phyloP scores from a whole-genome alignment of 2,113 vertebrate species.

The Tragelaphus imberbis region DNA sequence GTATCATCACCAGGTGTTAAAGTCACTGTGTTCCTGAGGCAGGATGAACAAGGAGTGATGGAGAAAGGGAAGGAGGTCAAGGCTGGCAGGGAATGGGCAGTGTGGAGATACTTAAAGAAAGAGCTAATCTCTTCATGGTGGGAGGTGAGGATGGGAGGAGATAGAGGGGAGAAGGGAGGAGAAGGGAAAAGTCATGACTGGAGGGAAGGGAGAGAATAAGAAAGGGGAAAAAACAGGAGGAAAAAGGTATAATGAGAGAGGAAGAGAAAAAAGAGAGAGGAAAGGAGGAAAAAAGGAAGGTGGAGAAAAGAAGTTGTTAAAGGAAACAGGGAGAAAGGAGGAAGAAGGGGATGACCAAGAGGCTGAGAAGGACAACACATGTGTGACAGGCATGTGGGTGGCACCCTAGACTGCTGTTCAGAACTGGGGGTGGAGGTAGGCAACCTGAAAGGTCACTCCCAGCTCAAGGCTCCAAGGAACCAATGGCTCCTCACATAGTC shows the following conservation, averaged over 20 bases:
- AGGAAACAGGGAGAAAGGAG: neutral
- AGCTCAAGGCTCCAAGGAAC: neutral
- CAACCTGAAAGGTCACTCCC: neutral
- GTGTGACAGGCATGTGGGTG: neutral
- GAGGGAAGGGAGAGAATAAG: neutral
- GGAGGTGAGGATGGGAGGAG: neutral
- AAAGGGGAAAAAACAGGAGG: neutral
- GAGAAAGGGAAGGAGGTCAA: conserved; percentile 2
- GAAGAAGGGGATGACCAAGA: neutral
- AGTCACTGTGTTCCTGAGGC: conserved; percentile 34
- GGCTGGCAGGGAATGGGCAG: neutral
- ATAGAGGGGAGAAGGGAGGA: neutral
- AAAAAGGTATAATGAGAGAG: neutral
- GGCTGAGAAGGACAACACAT: neutral
- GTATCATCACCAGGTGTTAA: conserved; percentile 53
- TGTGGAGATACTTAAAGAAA: neutral
- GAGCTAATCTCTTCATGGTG: neutral
- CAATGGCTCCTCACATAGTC: neutral
- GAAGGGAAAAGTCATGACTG: neutral
- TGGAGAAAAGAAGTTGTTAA: neutral
- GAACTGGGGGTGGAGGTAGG: neutral
- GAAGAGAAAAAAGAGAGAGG: neutral
- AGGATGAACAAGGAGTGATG: conserved; percentile 15
- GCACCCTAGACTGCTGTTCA: neutral
- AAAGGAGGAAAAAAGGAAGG: neutral